Conservation (phyloP, 2,797 vertebrate species). For the Orestias chungarensis region DNA sequence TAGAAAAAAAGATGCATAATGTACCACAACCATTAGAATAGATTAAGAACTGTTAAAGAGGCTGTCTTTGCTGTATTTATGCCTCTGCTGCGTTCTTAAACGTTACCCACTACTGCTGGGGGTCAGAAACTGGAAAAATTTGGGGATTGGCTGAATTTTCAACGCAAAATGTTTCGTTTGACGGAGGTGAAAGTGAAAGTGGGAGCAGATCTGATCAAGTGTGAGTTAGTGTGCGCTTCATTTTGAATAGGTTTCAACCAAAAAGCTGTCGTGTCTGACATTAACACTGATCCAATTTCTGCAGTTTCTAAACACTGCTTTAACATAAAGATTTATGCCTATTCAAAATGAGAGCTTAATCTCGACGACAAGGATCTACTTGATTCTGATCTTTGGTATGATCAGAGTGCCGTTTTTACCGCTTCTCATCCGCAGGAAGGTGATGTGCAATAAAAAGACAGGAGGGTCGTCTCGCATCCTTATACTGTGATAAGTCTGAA, state of each 20-base stretch:
- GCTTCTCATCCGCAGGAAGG: slow-evolving; percentile 18
- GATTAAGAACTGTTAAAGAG: not conserved
- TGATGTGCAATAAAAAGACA: slow-evolving; percentile 54
- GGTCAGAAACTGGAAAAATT: not conserved
- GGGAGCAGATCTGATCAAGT: not conserved
- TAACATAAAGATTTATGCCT: not conserved
- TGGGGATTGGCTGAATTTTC: not conserved
- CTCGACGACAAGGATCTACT: not conserved
- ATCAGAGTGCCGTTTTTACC: not conserved
- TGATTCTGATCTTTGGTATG: not conserved
- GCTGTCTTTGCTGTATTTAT: not conserved
- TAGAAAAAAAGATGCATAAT: not conserved
- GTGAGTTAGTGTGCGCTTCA: not conserved
- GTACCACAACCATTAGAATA: not conserved
- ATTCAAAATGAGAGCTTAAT: not conserved
- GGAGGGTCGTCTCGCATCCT: slow-evolving; percentile 19
- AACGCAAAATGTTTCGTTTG: not conserved
- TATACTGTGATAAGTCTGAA: slow-evolving; percentile 16
- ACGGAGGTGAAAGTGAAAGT: not conserved
- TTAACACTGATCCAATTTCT: not conserved
- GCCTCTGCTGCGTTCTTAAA: not conserved
- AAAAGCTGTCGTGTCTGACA: not conserved
- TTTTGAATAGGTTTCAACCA: not conserved
- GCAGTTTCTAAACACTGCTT: slow-evolving; percentile 21
- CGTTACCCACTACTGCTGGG: not conserved